Conservation (phyloP, 2,113 vertebrate genomes). For the Marcusenius ussheri region DNA sequence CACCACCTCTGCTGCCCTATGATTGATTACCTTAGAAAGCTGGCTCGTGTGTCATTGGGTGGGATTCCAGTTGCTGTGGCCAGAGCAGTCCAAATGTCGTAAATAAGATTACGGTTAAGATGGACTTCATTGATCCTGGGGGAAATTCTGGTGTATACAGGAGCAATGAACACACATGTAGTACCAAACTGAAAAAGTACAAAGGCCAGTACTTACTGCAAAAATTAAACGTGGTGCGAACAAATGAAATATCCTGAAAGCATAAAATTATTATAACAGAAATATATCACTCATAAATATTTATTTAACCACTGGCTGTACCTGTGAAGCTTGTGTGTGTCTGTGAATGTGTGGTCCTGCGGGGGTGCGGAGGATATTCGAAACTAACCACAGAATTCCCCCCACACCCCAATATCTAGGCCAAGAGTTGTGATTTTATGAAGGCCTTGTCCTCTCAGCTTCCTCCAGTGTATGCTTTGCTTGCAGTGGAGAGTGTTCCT, state of each 20-base stretch:
- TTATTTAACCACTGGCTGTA: not conserved
- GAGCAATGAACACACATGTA: not conserved
- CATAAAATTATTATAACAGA: not conserved
- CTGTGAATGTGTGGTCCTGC: not conserved
- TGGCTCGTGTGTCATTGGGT: not conserved
- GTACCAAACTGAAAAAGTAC: not conserved
- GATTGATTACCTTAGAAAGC: conserved; percentile 26
- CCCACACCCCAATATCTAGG: not conserved
- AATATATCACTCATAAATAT: not conserved
- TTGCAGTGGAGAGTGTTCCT: not conserved
- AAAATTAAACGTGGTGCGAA: not conserved
- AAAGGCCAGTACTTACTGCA: not conserved
- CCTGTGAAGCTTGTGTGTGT: not conserved
- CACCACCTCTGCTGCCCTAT: not conserved
- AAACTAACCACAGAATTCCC: not conserved
- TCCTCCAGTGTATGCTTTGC: not conserved
- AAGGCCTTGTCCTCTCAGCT: not conserved
- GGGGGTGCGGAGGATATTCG: not conserved
- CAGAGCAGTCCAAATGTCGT: not conserved
- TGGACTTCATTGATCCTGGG: not conserved
- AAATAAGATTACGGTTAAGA: not conserved
- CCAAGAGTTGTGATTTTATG: not conserved
- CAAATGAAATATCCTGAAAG: not conserved
- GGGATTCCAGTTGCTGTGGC: not conserved
- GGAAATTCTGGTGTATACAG: not conserved